These are phyloP conservation scores for Scrobipalpa atriplicella DNA, from an alignment of 2,888 invertebrate genomes.

Conservation along the genomic window DNA sequence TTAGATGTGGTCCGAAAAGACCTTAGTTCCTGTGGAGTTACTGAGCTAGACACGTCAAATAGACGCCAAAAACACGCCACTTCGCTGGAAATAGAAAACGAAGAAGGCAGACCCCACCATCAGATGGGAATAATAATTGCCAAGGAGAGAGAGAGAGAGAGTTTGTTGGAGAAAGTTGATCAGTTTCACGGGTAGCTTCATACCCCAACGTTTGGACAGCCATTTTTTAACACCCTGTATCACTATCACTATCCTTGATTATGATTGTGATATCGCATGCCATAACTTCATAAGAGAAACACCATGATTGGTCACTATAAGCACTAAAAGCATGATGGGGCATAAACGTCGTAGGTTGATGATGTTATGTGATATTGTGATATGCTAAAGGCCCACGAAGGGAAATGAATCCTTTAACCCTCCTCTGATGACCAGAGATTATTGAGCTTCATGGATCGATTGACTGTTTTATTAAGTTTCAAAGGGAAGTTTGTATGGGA, in stretches of 20 bases:
- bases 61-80: no score
- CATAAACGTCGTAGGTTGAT: background rate
- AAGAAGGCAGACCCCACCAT: no score
- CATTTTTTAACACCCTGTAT: background rate
- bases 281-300: background rate
- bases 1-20: no score
- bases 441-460: conserved; percentile 4
- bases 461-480: no score
- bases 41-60: no score
- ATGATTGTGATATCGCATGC: conserved; percentile 6
- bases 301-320: background rate
- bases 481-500: background rate
- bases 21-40: no score
- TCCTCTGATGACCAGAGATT: background rate
- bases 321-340: background rate
- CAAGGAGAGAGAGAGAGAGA: no score
- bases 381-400: background rate
- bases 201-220: no score
- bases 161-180: no score
- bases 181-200: no score
- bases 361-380: background rate
- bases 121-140: no score
- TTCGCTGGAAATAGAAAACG: no score
- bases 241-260: background rate
- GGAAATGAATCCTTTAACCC: background rate